Conservation (phyloP, 2,888 invertebrate species). For the Yponomeuta evonymella region DNA sequence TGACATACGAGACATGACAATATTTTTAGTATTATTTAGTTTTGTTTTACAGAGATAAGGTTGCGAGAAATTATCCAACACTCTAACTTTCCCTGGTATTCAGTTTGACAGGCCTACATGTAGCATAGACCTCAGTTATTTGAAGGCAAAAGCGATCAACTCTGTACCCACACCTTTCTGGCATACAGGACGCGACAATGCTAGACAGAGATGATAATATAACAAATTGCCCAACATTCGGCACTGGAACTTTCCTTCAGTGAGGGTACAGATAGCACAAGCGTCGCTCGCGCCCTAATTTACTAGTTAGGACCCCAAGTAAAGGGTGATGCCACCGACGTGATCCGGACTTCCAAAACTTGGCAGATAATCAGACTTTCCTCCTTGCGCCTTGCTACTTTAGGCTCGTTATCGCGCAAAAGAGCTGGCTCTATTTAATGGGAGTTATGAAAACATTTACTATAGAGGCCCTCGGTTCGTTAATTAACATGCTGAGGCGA, state of each 20-base stretch:
- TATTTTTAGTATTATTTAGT: too few relatives aligned
- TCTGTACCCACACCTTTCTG: too few relatives aligned
- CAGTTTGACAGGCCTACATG: too few relatives aligned
- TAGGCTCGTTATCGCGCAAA: neutral
- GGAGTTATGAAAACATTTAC: slow-evolving; percentile 11
- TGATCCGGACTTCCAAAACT: slow-evolving; percentile 6
- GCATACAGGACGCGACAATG: too few relatives aligned
- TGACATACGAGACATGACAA: too few relatives aligned
- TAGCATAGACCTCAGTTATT: too few relatives aligned
- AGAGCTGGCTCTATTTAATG: neutral
- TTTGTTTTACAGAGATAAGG: too few relatives aligned
- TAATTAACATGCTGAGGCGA: slow-evolving; percentile 2
- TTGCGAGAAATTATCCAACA: too few relatives aligned
- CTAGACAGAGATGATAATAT: too few relatives aligned
- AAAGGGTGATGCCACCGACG: slow-evolving; percentile 3
- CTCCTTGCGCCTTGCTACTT: neutral
- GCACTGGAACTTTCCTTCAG: neutral
- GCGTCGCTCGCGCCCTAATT: neutral
- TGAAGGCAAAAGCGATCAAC: too few relatives aligned
- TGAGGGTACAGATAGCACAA: neutral
- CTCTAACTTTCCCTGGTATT: too few relatives aligned
- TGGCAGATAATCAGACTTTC: neutral
- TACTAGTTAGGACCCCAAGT: neutral
- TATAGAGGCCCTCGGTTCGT: slow-evolving; percentile 3
- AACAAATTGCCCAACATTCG: neutral